These are phyloP conservation scores for Miopithecus talapoin DNA, from an alignment of 2,797 vertebrate species.

Conservation along the genomic window DNA sequence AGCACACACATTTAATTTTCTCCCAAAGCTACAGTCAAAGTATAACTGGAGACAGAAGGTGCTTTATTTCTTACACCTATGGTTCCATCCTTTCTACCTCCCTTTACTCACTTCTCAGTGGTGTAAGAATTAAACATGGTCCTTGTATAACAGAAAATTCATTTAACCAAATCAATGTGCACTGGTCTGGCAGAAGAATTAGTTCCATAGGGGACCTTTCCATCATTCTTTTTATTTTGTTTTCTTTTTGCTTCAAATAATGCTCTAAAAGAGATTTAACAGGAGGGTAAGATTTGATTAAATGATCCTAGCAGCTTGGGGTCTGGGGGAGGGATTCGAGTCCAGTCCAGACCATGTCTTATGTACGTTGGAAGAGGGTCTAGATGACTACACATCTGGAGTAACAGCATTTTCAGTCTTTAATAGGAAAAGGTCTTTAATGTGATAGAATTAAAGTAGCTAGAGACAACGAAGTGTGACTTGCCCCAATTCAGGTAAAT, in stretches of 20 bases:
- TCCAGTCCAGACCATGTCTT: neutral
- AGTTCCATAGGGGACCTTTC: neutral
- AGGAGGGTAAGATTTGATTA: neutral
- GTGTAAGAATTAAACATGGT: neutral
- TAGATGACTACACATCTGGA: neutral
- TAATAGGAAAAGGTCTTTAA: neutral
- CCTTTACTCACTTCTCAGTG: neutral
- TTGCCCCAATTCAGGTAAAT: neutral
- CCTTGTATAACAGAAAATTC: neutral
- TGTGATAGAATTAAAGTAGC: neutral
- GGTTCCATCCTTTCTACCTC: neutral
- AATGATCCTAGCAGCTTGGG: neutral
- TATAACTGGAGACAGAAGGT: neutral
- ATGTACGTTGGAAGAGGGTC: neutral
- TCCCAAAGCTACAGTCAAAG: neutral
- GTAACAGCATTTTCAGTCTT: neutral
- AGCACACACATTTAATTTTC: slow-evolving; percentile 29
- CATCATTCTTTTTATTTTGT: slow-evolving; percentile 22
- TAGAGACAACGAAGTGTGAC: neutral
- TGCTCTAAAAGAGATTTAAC: slow-evolving; percentile 3
- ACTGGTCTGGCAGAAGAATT: neutral
- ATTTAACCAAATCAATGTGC: neutral
- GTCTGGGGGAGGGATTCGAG: neutral
- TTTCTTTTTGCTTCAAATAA: slow-evolving; percentile 46
- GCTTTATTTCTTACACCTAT: neutral